These are phyloP conservation scores for Temnothorax unifasciatus DNA, from an alignment of 2,888 invertebrate genomes.

Conservation along the genomic window DNA sequence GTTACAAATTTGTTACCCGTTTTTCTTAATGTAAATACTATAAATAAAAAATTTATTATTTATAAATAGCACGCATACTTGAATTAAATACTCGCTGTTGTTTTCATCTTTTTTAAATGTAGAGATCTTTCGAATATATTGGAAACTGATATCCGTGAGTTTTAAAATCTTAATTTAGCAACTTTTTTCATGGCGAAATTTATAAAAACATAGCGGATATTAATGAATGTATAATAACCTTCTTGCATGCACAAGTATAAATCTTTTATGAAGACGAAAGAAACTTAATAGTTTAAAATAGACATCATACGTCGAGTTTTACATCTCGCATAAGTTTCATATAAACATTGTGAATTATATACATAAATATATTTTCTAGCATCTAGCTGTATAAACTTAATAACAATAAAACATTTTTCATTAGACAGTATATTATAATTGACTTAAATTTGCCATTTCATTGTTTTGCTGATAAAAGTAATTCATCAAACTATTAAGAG, in stretches of 20 bases:
- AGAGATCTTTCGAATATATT: constrained; percentile 23
- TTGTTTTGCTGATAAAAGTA: background rate
- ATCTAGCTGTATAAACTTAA: background rate
- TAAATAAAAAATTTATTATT: constrained; percentile 54
- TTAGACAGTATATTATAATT: background rate
- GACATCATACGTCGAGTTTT: background rate
- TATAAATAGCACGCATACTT: constrained; percentile 46
- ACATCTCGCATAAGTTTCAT: background rate
- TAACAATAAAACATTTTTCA: background rate
- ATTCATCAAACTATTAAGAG: background rate
- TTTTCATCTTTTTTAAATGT: constrained; percentile 48
- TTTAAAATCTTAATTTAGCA: constrained; percentile 28
- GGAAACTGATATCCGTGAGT: constrained; percentile 35
- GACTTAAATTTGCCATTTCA: background rate
- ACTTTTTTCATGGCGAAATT: constrained; percentile 50
- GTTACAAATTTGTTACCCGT: constrained; percentile 57
- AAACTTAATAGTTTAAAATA: background rate
- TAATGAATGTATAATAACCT: constrained; percentile 48
- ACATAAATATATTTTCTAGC: background rate
- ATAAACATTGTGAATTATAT: constrained; percentile 10
- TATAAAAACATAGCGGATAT: constrained; percentile 31
- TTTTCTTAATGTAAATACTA: constrained; percentile 35
- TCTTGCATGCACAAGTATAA: constrained; percentile 5
- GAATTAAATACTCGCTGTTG: constrained; percentile 45
- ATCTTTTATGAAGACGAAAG: constrained; percentile 3